phyloP scores from a whole-genome alignment of 1,140 invertebrate genomes.

The Brachionus plicatilis region DNA sequence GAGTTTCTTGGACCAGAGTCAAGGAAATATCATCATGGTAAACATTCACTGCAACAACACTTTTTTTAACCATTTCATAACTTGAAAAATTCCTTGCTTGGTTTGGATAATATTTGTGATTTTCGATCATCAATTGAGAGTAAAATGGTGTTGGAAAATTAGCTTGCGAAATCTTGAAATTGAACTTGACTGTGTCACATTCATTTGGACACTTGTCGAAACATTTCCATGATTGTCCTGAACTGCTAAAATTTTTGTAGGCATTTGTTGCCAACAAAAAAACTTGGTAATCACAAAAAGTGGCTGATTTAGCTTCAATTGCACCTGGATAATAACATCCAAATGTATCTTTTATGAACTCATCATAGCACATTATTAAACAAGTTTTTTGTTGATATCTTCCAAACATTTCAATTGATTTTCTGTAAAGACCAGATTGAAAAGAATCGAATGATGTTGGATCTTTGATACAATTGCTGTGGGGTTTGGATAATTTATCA shows the following conservation, averaged over 20 bases:
- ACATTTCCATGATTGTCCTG: background rate
- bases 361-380: background rate
- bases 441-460: too few relatives aligned
- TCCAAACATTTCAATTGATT: too few relatives aligned
- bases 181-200: background rate
- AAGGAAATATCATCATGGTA: conserved; percentile 19
- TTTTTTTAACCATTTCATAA: background rate
- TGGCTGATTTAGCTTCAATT: background rate
- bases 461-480: too few relatives aligned
- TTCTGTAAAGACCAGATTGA: too few relatives aligned
- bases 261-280: background rate
- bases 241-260: background rate
- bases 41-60: conserved; percentile 12
- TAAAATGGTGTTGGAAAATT: conserved; percentile 10
- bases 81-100: background rate
- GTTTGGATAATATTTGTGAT: background rate
- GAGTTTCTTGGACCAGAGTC: background rate
- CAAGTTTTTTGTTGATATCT: background rate
- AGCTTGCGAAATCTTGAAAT: background rate
- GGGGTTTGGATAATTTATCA: too few relatives aligned
- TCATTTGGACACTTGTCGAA: too few relatives aligned
- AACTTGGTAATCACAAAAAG: background rate
- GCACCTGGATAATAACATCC: background rate
- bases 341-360: background rate
- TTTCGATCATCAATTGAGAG: background rate